These are phyloP conservation scores for Charina bottae DNA, from an alignment of 2,113 vertebrate species.

Conservation along the genomic window DNA sequence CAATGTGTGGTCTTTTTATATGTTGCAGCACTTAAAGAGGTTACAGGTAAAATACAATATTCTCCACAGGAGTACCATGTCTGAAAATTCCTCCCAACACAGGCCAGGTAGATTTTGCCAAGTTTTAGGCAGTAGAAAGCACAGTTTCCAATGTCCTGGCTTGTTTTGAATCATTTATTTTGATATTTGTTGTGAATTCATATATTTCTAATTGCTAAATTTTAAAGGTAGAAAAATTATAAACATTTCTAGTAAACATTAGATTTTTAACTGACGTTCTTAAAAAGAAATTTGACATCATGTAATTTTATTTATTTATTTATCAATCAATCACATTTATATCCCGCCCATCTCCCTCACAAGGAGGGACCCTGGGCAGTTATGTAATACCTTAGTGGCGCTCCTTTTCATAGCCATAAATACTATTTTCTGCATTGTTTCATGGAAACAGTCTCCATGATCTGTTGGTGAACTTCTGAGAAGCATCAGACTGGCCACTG, in stretches of 20 bases:
- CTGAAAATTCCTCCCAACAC: background rate
- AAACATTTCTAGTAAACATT: background rate
- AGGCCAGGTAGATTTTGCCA: background rate
- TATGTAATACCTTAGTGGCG: background rate
- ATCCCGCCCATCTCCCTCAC: too few relatives aligned
- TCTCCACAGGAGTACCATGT: background rate
- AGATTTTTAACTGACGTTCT: accelerated
- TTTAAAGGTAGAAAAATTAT: background rate
- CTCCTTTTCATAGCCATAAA: background rate
- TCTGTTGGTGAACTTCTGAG: background rate
- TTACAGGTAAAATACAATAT: background rate
- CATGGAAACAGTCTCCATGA: background rate
- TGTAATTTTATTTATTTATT: too few relatives aligned
- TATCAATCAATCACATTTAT: too few relatives aligned
- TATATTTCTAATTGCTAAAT: background rate
- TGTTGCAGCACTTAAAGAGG: background rate
- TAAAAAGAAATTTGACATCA: background rate
- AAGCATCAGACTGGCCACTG: background rate
- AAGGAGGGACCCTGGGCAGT: too few relatives aligned
- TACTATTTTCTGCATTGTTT: background rate
- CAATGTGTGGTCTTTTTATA: background rate
- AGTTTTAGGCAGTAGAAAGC: background rate
- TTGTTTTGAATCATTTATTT: conserved; percentile 4
- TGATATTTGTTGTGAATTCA: background rate
- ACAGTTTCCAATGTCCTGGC: background rate